Evolutionary conservation across 2,797 vertebrate species (phyloP).

Genomic region (Darevskia mixta): DNA sequence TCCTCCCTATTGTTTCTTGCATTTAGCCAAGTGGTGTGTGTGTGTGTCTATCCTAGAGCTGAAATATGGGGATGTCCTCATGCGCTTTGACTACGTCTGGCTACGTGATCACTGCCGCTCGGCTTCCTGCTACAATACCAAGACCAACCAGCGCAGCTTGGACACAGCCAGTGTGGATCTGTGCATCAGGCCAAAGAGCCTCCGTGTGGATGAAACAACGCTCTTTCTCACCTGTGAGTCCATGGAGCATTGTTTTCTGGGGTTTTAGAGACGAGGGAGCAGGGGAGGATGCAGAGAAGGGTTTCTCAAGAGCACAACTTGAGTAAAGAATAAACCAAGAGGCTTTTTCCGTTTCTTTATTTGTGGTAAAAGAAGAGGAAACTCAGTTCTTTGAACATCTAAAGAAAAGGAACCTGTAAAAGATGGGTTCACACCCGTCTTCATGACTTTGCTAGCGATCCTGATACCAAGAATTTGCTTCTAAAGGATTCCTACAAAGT

Average conservation of each 20-base stretch:
- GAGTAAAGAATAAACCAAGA: too few relatives aligned
- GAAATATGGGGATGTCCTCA: conserved; percentile 72
- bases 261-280: neutral
- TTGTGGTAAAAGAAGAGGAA: too few relatives aligned
- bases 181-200: conserved; percentile 82
- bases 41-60: conserved; percentile 79
- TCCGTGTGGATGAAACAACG: conserved; percentile 78
- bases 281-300: neutral
- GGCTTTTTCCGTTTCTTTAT: too few relatives aligned
- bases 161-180: conserved; percentile 90
- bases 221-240: conserved; percentile 90
- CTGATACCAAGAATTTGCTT: too few relatives aligned
- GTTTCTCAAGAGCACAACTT: too few relatives aligned
- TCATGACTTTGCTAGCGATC: too few relatives aligned
- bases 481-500: too few relatives aligned
- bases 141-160: conserved; percentile 90
- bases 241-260: rapidly evolving
- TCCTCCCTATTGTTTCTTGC: neutral
- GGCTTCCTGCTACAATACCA: conserved; percentile 85
- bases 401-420: too few relatives aligned
- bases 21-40: neutral
- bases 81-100: conserved; percentile 92
- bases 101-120: conserved; percentile 94
- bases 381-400: too few relatives aligned
- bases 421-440: too few relatives aligned